Evolutionary conservation across 2,888 invertebrate genomes (phyloP), one percentile per base, ranked within the genome.

Genomic region (Ctenicera cuprea): DNA sequence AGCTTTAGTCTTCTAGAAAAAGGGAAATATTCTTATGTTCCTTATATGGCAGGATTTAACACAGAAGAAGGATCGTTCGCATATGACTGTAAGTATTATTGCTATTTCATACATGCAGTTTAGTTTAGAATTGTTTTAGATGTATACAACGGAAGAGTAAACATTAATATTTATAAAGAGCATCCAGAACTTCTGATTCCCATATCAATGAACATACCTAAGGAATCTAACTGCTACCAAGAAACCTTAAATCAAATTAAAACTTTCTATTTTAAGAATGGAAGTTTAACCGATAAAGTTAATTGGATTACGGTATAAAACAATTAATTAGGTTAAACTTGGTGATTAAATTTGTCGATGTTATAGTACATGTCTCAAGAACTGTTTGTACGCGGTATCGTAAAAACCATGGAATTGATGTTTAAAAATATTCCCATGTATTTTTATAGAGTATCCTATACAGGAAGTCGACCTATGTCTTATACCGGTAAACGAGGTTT

Each of bases 21-120:
- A 0, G 74, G 74, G 8, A 22, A 57, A 22, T 67, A 33, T 16
- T 18, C 41, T 3, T 50, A 64, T 18, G 63, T 74, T 12, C 74
- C 74, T 7, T 67, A 63, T 7, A 66, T 74, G 11, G 11, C 63
- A 12, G 74, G 74, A 16, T 63, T 48, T 22, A 67, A 67, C 18
- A 59, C 74, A n/a, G 74, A 74, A 33, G 74, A 74, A 71, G 74
- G 74, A 18, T 69, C 73, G 12, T 72, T 66, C 30, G 54, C 59
- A 1, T 73, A 73, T 43, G 45, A 50, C 16, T 73, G 73, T 63
- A 68, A 54, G 48, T 50, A 41, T 30, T 45, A 38, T n/a, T 16
- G 33, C 12, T 14, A 37, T n/a, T n/a, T 37, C 18, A 8, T 16
- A 22, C n/a, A n/a, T n/a, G n/a, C n/a, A n/a, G n/a, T 33, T 33